Conservation (phyloP, 2,797 vertebrate genomes). For the Enteromius anoplus region DNA sequence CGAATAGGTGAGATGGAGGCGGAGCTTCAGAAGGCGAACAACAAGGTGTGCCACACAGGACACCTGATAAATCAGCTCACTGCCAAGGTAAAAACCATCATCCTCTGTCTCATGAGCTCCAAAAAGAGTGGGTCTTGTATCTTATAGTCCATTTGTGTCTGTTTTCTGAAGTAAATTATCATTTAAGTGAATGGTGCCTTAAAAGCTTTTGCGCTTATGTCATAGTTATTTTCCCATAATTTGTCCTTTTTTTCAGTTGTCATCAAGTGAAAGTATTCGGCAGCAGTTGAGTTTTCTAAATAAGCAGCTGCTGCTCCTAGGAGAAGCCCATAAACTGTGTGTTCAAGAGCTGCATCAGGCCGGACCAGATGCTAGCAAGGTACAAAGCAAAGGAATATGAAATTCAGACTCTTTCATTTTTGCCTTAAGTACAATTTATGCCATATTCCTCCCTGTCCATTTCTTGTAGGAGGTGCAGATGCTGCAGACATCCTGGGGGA, state of each 20-base stretch:
- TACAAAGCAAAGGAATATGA: conserved; percentile 60
- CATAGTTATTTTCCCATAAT: not conserved
- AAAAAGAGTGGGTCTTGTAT: not conserved
- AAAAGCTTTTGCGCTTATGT: not conserved
- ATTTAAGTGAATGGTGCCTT: not conserved
- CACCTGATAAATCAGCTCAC: conserved; percentile 94
- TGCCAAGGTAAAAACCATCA: conserved; percentile 82
- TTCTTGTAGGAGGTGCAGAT: conserved; percentile 85
- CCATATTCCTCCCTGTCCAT: not conserved
- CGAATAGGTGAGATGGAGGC: conserved; percentile 87
- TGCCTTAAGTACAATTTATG: not conserved
- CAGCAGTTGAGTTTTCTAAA: conserved; percentile 99
- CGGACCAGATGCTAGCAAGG: conserved; percentile 87
- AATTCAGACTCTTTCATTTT: not conserved
- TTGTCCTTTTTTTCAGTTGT: conserved; percentile 77
- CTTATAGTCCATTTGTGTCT: not conserved
- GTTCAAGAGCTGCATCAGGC: conserved; percentile 89
- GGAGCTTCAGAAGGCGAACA: conserved; percentile 93
- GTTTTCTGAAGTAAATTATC: not conserved
- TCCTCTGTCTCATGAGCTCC: not conserved
- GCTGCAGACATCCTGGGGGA: conserved; percentile 83
- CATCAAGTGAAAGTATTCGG: conserved; percentile 92
- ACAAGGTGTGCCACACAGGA: conserved; percentile 93
- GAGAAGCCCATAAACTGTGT: conserved; percentile 95
- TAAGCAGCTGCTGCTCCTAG: conserved; percentile 94